These are phyloP conservation scores for Callopanchax toddi DNA, from an alignment of 2,113 vertebrate genomes.

Conservation along the genomic window DNA sequence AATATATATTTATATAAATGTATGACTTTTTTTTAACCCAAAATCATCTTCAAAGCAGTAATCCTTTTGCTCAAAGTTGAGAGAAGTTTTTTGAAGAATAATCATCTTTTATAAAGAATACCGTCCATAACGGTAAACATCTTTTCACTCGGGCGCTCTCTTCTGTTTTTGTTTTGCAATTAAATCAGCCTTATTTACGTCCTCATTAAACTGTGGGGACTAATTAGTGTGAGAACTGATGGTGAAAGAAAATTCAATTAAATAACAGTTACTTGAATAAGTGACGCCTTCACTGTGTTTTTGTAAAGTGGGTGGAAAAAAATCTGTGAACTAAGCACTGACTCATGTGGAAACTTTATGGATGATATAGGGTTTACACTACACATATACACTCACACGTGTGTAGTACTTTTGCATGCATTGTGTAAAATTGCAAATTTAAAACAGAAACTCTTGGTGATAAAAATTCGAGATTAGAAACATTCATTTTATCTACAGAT, in stretches of 20 bases:
- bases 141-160: slow-evolving; percentile 12
- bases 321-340: slow-evolving; percentile 49
- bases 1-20: slow-evolving; percentile 5
- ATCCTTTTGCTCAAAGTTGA: slow-evolving; percentile 32
- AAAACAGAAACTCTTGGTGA: background rate
- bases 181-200: slow-evolving; percentile 73
- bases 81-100: background rate
- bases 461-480: slow-evolving; percentile 45
- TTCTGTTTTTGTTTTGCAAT: slow-evolving; percentile 54
- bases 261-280: slow-evolving; percentile 65
- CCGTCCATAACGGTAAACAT: slow-evolving; percentile 29
- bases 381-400: background rate
- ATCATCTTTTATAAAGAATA: slow-evolving; percentile 18
- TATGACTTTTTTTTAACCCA: background rate
- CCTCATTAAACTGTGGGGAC: slow-evolving; percentile 69
- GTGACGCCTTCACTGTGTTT: slow-evolving; percentile 63
- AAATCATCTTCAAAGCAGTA: slow-evolving; percentile 18
- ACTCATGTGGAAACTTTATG: too few relatives aligned
- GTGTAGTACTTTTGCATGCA: background rate
- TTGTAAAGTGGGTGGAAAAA: slow-evolving; percentile 64
- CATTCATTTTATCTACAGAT: slow-evolving; percentile 38
- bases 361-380: background rate
- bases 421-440: background rate
- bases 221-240: slow-evolving; percentile 76
- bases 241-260: slow-evolving; percentile 73